Evolutionary conservation across 2,888 invertebrate genomes (phyloP), one percentile per base, ranked within the genome.

Genomic region (Phymatocera aterrima): DNA sequence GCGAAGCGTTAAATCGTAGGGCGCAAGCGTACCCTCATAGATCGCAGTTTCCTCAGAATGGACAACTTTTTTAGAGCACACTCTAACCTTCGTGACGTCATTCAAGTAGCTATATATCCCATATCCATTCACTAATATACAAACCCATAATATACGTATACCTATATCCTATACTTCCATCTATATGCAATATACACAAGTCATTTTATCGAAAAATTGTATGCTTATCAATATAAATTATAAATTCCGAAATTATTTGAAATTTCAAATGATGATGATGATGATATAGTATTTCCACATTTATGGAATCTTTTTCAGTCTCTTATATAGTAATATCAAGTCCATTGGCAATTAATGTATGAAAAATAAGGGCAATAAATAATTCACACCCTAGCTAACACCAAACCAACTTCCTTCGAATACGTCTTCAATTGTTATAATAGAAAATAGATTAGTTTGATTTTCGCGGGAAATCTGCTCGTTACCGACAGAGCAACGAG

Each of bases 11-110:
- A n/a, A n/a, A n/a, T 21, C 37, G 40, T 24, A 86, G 79, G 77
- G 87, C 87, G 87, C 87, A 87, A 82, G 87, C 87, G 87, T 86
- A 77, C 48, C 77, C 84, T 87, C 87, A 87, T 87, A 82, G 87
- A 87, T 87, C 85, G 87, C 79, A 24, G 40, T 40, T 60, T 54
- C 75, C 57, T 57, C 57, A 40, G 75, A 75, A 54, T 75, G 75
- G 75, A 57, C 51, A 24, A 57, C 24, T 57, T 75, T 75, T 57
- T 75, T 75, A 12, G 10, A 54, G 57, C 57, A 57, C 75, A 57
- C 40, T 12, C 75, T 60, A 75, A 75, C 75, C 51, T 60, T 60
- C 57, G 60, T 57, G 75, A 75, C 75, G 75, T 75, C 75, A 75
- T 64, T 15, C 18, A 64, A 18, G 61, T 37, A 6, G 43, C 8